phyloP scores from a whole-genome alignment of 2,888 invertebrate genomes.

The Calameuta filiformis region DNA sequence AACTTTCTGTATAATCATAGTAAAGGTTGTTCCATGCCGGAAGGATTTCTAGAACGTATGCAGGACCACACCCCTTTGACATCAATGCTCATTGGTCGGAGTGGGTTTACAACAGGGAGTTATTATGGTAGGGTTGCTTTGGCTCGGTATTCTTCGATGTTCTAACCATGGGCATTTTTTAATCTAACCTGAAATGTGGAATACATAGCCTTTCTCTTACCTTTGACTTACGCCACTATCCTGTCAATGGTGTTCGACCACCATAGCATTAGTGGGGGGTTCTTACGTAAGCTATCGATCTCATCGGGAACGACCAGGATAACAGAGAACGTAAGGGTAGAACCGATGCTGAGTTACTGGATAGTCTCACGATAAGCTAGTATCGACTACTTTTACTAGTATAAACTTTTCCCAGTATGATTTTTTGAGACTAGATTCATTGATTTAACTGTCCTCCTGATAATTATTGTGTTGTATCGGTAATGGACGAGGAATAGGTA shows the following conservation, averaged over 20 bases:
- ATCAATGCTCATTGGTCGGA: not conserved
- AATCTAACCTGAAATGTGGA: not conserved
- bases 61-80: not conserved
- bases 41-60: not conserved
- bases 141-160: too few relatives aligned
- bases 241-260: not conserved
- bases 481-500: not conserved
- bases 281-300: conserved; percentile 63
- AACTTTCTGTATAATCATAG: not conserved
- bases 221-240: not conserved
- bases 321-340: conserved; percentile 36
- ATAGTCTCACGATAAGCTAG: not conserved
- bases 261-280: conserved; percentile 15
- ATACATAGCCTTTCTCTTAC: not conserved
- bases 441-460: not conserved
- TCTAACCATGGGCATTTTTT: too few relatives aligned
- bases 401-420: not conserved
- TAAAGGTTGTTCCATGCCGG: not conserved
- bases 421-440: not conserved
- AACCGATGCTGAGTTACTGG: not conserved
- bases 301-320: conserved; percentile 62
- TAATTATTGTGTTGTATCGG: not conserved
- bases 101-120: not conserved
- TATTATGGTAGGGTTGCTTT: too few relatives aligned
- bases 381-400: not conserved